A percentile compares a stretch with the other conserved stretches of the same genome.
These are phyloP conservation scores for Disparrhopalites patrizii DNA, from an alignment of 2,888 invertebrate species.

Conservation along the genomic window DNA sequence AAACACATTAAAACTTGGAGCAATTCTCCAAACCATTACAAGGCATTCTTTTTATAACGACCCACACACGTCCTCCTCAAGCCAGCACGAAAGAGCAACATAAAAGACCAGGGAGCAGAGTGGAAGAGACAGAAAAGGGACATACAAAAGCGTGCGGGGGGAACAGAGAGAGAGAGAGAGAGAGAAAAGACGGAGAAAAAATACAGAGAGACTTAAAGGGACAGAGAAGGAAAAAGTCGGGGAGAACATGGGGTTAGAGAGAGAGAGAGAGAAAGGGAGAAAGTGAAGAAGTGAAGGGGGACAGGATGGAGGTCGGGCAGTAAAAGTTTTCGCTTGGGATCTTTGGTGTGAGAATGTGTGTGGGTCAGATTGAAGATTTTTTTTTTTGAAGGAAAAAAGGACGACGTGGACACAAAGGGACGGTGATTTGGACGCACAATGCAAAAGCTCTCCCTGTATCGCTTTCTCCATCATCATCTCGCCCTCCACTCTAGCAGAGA, in stretches of 20 bases:
- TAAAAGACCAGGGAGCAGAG: too few species aligned
- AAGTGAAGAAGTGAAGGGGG: conserved; percentile 1
- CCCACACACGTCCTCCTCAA: too few species aligned
- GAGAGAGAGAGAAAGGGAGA: not conserved
- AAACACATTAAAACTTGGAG: too few species aligned
- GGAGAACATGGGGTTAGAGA: not conserved
- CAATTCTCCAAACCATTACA: too few species aligned
- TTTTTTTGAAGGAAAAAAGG: not conserved
- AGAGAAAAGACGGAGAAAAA: not conserved
- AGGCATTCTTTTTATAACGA: too few species aligned
- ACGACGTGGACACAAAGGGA: not conserved
- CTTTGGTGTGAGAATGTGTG: conserved; percentile 20
- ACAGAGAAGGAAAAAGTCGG: not conserved
- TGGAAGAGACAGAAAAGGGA: too few species aligned
- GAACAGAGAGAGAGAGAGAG: too few species aligned
- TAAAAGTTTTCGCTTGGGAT: conserved; percentile 24
- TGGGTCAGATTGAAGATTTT: conserved; percentile 12
- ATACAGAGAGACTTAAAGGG: not conserved
- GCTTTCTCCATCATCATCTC: not conserved
- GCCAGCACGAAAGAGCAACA: too few species aligned
- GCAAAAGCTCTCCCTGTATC: not conserved
- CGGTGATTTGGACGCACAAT: not conserved
- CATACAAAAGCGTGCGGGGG: too few species aligned
- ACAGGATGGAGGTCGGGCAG: conserved; percentile 12
- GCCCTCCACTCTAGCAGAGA: not conserved